Base-by-base conservation (phyloP, 1,140 invertebrate genomes). In the Drosophila sp. region DNA sequence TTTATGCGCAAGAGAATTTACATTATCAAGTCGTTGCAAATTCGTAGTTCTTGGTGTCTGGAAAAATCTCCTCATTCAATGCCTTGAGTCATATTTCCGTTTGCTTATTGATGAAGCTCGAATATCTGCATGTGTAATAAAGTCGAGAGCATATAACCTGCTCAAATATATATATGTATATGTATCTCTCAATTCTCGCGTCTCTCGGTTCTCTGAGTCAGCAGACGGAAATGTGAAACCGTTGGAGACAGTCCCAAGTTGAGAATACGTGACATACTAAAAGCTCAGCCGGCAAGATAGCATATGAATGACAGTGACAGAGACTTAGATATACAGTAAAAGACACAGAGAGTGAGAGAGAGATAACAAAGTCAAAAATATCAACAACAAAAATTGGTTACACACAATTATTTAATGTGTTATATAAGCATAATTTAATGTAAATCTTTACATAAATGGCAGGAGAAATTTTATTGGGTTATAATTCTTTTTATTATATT, bases 401-500 rank as follows among this genome's bases (percentile, higher is more conserved):
- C 29, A 58, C n/a, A 75, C 43, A 66, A 21, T 71, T 59, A 65
- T 62, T 72, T 67, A 83, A 67, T 83, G 57, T 76, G 76, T 71
- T 64, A 65, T 57, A 70, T 79, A 79, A 83, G 80, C 80, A 79
- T 79, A 79, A 72, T 64, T 83, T 76, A 79, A 78, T 65, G 74
- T 54, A 59, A 70, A 57, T 63, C 54, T 65, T 72, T 61, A 48
- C 65, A 67, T 41, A 73, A 70, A 70, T 57, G 64, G 64, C 71
- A 40, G 32, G 66, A 50, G 25, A 57, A n/a, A n/a, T n/a, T n/a
- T n/a, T 18, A 13, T 51, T 57, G 38, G 36, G 34, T 72, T 57
- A 50, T 48, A 34, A 38, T 57, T 41, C 48, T 13, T 48, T 48
- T 46, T n/a, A 0, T 29, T 16, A 29, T 41, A 27, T 25, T 58